Conservation (phyloP, 2,797 vertebrate genomes). For the Merluccius polli region DNA sequence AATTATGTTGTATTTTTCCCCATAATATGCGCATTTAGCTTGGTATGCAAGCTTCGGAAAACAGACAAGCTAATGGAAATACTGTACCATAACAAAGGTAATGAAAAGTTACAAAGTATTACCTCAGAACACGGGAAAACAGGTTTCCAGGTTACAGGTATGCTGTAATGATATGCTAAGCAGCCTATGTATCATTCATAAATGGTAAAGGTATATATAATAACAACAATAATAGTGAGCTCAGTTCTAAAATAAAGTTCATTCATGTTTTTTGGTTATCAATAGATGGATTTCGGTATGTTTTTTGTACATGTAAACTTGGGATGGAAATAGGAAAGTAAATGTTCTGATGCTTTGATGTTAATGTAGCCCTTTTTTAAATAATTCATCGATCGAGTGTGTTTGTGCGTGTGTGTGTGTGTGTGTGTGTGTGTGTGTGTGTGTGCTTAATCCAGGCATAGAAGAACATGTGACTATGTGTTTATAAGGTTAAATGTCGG, state of each 20-base stretch:
- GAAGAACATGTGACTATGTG: not conserved
- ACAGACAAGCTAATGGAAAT: not conserved
- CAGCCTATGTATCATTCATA: no score
- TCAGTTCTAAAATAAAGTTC: no score
- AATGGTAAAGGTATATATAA: no score
- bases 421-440: no score
- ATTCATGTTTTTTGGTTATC: not conserved
- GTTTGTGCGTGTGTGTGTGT: no score
- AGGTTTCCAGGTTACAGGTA: not conserved
- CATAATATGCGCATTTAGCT: not conserved
- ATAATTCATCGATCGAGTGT: not conserved
- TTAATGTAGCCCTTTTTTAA: not conserved
- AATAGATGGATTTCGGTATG: not conserved
- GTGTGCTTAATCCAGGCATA: not conserved
- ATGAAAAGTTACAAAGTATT: not conserved
- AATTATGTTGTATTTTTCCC: not conserved
- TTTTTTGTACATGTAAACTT: not conserved
- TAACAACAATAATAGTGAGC: no score
- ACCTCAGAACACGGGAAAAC: not conserved
- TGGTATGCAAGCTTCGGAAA: not conserved
- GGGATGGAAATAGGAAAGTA: not conserved
- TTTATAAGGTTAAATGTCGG: not conserved
- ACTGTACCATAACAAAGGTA: not conserved
- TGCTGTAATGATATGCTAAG: no score
- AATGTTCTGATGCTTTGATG: not conserved